Conservation (phyloP, 2,113 vertebrate species). For the Alligator sinensis region DNA sequence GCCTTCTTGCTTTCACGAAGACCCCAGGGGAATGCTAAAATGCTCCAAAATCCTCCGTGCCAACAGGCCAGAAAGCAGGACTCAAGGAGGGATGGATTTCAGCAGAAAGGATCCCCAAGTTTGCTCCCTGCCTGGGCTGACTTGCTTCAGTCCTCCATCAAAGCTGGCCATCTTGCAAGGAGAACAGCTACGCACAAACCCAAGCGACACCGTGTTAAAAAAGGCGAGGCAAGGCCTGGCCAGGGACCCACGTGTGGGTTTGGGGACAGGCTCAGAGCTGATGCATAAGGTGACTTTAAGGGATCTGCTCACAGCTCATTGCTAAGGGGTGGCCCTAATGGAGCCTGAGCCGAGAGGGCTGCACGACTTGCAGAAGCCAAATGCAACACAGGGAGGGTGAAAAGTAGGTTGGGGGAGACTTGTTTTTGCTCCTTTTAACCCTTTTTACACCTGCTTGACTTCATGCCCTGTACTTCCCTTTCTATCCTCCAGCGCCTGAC, state of each 20-base stretch:
- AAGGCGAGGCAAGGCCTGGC: too few relatives aligned
- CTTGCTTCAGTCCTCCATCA: background rate
- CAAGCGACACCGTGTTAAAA: background rate
- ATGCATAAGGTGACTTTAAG: too few relatives aligned
- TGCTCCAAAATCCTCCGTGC: background rate
- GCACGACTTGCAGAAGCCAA: too few relatives aligned
- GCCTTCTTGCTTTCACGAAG: background rate
- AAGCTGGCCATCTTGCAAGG: background rate
- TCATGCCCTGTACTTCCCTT: background rate
- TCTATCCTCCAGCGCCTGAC: too few relatives aligned
- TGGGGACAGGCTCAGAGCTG: too few relatives aligned
- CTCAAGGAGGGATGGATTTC: background rate
- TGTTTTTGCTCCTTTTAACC: background rate
- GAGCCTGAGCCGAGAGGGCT: background rate
- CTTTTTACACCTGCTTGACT: background rate
- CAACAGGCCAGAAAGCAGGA: background rate
- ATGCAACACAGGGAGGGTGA: background rate
- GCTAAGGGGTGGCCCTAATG: background rate
- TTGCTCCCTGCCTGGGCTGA: background rate
- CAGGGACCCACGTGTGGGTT: too few relatives aligned
- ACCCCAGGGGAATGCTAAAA: background rate
- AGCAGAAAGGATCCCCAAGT: slow-evolving; percentile 35
- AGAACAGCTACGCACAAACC: background rate
- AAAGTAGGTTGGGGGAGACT: background rate
- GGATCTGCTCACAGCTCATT: too few relatives aligned